Conservation (phyloP, 2,797 vertebrate species). For the Manis javanica region DNA sequence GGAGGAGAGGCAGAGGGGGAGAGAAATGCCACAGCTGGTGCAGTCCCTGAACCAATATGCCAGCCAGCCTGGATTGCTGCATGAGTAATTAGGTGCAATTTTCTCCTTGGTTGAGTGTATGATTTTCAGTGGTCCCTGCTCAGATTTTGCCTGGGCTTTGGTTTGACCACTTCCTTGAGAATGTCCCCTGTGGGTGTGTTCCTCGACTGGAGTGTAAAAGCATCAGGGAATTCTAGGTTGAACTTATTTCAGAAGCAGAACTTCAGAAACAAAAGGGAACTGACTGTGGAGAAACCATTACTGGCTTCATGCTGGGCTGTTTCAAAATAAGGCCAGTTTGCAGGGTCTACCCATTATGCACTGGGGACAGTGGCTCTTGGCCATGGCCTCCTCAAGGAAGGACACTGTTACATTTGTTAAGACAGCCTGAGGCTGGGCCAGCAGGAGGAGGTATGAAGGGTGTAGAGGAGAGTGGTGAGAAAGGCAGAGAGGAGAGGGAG, state of each 20-base stretch:
- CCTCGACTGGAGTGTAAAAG: background rate
- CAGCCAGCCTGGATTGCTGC: conserved; percentile 35
- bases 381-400: background rate
- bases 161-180: conserved; percentile 35
- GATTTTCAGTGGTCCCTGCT: conserved; percentile 61
- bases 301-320: background rate
- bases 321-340: background rate
- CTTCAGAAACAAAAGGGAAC: conserved; percentile 1
- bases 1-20: background rate
- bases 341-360: background rate
- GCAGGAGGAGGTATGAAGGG: background rate
- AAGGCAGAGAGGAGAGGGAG: no score
- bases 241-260: background rate
- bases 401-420: background rate
- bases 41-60: conserved; percentile 50
- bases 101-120: conserved; percentile 57
- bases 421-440: background rate
- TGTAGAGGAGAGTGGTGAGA: background rate
- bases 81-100: conserved; percentile 71
- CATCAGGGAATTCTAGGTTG: background rate
- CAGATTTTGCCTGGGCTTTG: background rate
- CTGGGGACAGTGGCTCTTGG: background rate
- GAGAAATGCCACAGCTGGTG: conserved; percentile 41
- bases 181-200: background rate
- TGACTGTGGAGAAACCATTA: background rate